A percentile compares a stretch with the other conserved stretches of the same genome.
phyloP scores from a whole-genome alignment of 2,113 vertebrate genomes.

The Larimichthys polyactis region DNA sequence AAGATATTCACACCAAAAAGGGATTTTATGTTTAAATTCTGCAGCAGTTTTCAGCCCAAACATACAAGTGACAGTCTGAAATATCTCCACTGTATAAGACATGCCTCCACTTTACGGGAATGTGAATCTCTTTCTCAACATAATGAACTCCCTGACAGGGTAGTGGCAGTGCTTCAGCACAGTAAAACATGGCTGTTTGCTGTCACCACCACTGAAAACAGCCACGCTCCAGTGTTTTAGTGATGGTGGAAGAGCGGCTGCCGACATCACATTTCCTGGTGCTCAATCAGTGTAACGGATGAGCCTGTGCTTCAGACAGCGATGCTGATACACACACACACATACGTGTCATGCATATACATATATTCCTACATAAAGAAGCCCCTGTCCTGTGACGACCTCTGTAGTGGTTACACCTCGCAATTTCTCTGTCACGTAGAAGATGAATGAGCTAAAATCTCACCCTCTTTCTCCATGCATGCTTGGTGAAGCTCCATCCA shows the following conservation, averaged over 20 bases:
- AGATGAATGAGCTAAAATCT: conserved; percentile 41
- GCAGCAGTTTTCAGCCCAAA: conserved; percentile 2
- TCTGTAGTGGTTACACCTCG: conserved; percentile 12
- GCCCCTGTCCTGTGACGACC: conserved; percentile 1
- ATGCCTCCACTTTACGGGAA: conserved; percentile 39
- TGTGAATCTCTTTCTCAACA: conserved; percentile 49
- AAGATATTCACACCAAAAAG: conserved; percentile 16
- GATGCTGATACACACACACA: conserved; percentile 16
- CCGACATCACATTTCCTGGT: conserved; percentile 31
- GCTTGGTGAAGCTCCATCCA: conserved; percentile 25
- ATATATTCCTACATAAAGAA: conserved; percentile 11
- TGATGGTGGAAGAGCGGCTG: conserved; percentile 14
- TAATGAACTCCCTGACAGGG: conserved; percentile 61
- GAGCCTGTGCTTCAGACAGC: conserved; percentile 19
- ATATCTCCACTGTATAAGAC: conserved; percentile 18
- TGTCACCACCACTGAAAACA: conserved; percentile 37
- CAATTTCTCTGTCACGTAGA: conserved; percentile 22
- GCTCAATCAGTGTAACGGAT: conserved; percentile 54
- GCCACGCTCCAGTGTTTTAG: conserved; percentile 29
- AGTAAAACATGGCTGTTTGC: conserved; percentile 54
- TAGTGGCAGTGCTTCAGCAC: conserved; percentile 18
- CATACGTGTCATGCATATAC: background rate
- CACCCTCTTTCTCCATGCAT: conserved; percentile 7
- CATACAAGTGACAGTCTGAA: conserved; percentile 17
- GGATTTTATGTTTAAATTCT: conserved; percentile 23